Percentiles rank a stretch among this genome's conserved stretches.
Conservation (phyloP, 2,113 vertebrate genomes). For the Ophiodon elongatus region DNA sequence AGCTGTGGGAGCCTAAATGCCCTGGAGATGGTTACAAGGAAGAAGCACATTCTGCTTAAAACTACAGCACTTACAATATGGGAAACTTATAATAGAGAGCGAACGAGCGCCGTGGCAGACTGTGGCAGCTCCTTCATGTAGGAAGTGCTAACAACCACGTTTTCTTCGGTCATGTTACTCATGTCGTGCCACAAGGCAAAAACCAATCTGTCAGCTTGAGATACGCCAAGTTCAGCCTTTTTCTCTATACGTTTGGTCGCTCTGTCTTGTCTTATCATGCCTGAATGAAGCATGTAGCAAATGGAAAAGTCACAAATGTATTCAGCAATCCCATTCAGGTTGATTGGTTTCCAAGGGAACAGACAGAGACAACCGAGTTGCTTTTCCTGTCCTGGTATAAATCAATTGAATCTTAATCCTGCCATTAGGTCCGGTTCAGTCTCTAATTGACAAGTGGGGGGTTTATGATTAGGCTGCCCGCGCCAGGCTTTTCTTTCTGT, state of each 20-base stretch:
- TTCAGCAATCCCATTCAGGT: constrained; percentile 58
- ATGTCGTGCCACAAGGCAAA: constrained; percentile 60
- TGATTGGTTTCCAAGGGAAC: constrained; percentile 70
- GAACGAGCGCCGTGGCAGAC: constrained; percentile 9
- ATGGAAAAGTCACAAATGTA: constrained; percentile 54
- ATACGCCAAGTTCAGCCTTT: constrained; percentile 48
- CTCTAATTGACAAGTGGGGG: constrained; percentile 59
- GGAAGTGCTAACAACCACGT: constrained; percentile 44
- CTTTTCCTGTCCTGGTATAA: constrained; percentile 37
- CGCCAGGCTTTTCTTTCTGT: constrained; percentile 28
- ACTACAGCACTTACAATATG: background rate
- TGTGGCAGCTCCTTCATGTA: constrained; percentile 34
- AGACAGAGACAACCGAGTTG: constrained; percentile 52
- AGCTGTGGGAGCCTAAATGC: constrained; percentile 53
- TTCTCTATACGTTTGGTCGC: constrained; percentile 12
- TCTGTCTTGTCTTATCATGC: constrained; percentile 45
- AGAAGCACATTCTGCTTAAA: constrained; percentile 18
- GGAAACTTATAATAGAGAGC: constrained; percentile 5
- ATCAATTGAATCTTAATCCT: constrained; percentile 68
- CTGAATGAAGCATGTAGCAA: constrained; percentile 34
- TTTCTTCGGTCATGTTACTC: constrained; percentile 48
- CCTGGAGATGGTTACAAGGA: constrained; percentile 48
- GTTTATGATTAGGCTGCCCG: constrained; percentile 43
- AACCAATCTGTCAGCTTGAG: constrained; percentile 60
- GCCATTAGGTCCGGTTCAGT: constrained; percentile 36